These are phyloP conservation scores for Typhlichthys eigenmanni DNA, from an alignment of 2,797 vertebrate species.

Conservation along the genomic window DNA sequence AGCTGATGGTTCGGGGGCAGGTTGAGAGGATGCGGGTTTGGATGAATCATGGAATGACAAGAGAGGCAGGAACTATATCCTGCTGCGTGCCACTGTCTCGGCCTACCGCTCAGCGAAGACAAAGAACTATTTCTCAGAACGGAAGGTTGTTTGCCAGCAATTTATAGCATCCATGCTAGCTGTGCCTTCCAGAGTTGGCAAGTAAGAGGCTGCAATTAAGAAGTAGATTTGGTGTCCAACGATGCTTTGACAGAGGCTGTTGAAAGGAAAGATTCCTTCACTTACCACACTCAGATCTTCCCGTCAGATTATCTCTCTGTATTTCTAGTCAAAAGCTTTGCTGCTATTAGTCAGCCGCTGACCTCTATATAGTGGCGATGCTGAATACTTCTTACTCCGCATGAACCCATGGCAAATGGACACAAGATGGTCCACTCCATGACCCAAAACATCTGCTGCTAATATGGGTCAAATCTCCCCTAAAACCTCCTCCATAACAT, in stretches of 20 bases:
- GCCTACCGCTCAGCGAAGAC: slow-evolving; percentile 12
- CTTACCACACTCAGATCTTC: too few species aligned
- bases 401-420: slow-evolving; percentile 42
- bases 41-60: slow-evolving; percentile 45
- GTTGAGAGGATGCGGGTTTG: slow-evolving; percentile 31
- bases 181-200: neutral
- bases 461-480: slow-evolving; percentile 52
- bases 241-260: too few species aligned
- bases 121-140: slow-evolving; percentile 22
- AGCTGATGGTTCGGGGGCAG: slow-evolving; percentile 63
- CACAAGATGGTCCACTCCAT: slow-evolving; percentile 29
- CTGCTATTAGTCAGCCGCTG: slow-evolving; percentile 5
- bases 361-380: slow-evolving; percentile 20
- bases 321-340: neutral
- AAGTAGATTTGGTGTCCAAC: too few species aligned
- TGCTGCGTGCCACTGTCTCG: slow-evolving; percentile 16
- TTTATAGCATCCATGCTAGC: neutral
- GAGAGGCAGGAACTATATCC: slow-evolving; percentile 42
- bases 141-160: neutral
- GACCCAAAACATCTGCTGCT: slow-evolving; percentile 73
- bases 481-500: slow-evolving; percentile 34
- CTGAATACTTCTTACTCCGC: slow-evolving; percentile 25
- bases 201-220: neutral
- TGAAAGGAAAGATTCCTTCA: too few species aligned
- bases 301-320: too few species aligned